These are phyloP conservation scores for Lasius fuliginosus DNA, from an alignment of 2,888 invertebrate species.

Conservation along the genomic window DNA sequence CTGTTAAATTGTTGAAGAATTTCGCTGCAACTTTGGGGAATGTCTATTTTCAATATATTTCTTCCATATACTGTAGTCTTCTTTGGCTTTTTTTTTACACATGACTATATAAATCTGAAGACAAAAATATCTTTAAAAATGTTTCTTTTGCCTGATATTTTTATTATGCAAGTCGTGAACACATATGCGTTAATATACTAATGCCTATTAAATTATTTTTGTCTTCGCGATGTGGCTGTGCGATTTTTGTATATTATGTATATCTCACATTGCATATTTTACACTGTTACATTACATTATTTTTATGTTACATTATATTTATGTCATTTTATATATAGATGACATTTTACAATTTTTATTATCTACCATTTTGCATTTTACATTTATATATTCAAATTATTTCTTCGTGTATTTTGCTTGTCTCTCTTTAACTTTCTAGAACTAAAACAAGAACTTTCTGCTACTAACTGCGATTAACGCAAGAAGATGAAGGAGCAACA, in stretches of 20 bases:
- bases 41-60: not conserved
- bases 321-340: not conserved
- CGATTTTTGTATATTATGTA: not conserved
- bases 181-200: not conserved
- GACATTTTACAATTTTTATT: not conserved
- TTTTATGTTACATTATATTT: not conserved
- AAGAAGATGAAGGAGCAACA: not conserved
- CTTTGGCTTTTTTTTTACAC: not conserved
- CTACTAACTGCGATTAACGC: not conserved
- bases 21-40: not conserved
- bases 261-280: not conserved
- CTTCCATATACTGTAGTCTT: not conserved
- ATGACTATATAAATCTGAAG: not conserved
- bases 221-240: not conserved
- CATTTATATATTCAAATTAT: not conserved
- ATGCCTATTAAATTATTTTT: not conserved
- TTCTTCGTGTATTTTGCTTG: not conserved
- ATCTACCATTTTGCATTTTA: not conserved
- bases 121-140: not conserved
- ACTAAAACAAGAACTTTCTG: not conserved
- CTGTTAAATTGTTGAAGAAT: conserved; percentile 27
- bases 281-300: not conserved
- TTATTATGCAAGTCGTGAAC: not conserved
- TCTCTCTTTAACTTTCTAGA: not conserved
- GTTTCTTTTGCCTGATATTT: not conserved